Conservation (phyloP, 1,140 invertebrate species). For the Orius laevigatus region DNA sequence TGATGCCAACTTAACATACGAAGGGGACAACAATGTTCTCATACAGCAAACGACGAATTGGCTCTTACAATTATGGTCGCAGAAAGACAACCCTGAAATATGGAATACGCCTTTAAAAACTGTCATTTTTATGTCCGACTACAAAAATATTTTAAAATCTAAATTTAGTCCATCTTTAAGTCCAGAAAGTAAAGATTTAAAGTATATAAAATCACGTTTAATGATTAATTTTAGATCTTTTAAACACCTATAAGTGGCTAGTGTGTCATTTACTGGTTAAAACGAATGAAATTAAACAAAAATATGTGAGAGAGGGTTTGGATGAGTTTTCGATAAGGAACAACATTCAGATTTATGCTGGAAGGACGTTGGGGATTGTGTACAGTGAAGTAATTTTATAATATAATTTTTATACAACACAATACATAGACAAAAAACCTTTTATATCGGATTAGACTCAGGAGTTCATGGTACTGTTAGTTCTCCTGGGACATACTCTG, state of each 20-base stretch:
- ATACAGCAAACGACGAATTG: constrained; percentile 89
- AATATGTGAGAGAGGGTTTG: constrained; percentile 34
- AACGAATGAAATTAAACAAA: constrained; percentile 44
- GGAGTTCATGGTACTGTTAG: too few species aligned
- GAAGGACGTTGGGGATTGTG: constrained; percentile 51
- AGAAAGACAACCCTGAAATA: constrained; percentile 14
- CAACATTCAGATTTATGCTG: constrained; percentile 66
- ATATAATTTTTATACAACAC: constrained; percentile 1
- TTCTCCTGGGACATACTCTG: too few species aligned
- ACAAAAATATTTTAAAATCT: too few species aligned
- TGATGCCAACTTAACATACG: constrained; percentile 86
- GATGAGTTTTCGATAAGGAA: constrained; percentile 58
- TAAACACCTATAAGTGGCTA: constrained; percentile 66
- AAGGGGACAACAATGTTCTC: constrained; percentile 91
- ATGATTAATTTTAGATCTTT: constrained; percentile 36
- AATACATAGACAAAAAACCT: too few species aligned
- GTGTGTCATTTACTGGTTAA: constrained; percentile 57
- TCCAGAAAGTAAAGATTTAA: constrained; percentile 9
- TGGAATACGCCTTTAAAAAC: constrained; percentile 52
- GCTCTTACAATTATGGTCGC: constrained; percentile 30
- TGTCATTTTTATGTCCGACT: constrained; percentile 36
- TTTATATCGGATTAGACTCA: too few species aligned
- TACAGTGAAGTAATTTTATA: constrained; percentile 49
- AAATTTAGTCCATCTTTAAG: too few species aligned
- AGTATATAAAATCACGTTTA: constrained; percentile 4